phyloP scores from a whole-genome alignment of 2,113 vertebrate genomes.

The Trematocara zebra region DNA sequence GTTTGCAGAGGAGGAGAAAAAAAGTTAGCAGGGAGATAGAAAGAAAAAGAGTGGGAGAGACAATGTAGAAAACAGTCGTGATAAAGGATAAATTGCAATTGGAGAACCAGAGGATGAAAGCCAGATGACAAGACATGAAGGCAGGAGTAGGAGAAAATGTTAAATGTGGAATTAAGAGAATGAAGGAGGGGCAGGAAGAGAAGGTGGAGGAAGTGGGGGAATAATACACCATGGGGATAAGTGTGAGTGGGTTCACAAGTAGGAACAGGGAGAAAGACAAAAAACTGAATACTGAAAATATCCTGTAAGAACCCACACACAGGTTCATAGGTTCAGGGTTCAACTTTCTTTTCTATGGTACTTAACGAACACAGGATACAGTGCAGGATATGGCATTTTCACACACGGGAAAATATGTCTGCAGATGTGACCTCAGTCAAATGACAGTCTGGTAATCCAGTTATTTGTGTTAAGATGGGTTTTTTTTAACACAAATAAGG shows the following conservation, averaged over 20 bases:
- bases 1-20: background rate
- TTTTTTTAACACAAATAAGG: background rate
- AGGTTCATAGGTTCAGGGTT: slow-evolving; percentile 19
- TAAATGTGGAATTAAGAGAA: slow-evolving; percentile 51
- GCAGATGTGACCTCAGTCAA: slow-evolving; percentile 3
- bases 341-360: slow-evolving; percentile 18
- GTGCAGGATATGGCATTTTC: slow-evolving; percentile 35
- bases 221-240: slow-evolving; percentile 38
- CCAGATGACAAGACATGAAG: slow-evolving; percentile 6
- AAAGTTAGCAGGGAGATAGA: background rate
- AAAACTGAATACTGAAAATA: slow-evolving; percentile 38
- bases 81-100: background rate
- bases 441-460: background rate
- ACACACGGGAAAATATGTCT: background rate
- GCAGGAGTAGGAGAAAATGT: background rate
- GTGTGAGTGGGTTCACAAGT: slow-evolving; percentile 49
- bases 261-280: slow-evolving; percentile 11
- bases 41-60: slow-evolving; percentile 7
- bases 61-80: background rate
- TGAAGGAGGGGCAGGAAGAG: slow-evolving; percentile 67
- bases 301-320: slow-evolving; percentile 29
- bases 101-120: background rate
- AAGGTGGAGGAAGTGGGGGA: slow-evolving; percentile 46
- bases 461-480: background rate
- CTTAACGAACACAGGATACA: slow-evolving; percentile 44